Percentiles rank a stretch among this genome's conserved stretches.
Conservation (phyloP, 1,140 invertebrate species). For the Drosophila arizonae region DNA sequence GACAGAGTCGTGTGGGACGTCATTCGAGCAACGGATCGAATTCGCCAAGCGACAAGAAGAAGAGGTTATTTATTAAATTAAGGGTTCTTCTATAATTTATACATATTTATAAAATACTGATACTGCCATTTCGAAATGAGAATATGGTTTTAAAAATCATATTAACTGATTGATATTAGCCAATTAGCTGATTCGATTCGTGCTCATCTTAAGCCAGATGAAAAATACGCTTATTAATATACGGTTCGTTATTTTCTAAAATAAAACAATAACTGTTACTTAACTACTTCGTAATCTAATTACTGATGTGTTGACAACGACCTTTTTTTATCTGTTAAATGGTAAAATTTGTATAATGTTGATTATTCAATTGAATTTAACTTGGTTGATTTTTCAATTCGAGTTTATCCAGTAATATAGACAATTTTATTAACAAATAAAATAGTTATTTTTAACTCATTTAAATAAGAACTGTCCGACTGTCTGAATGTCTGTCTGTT, state of each 20-base stretch:
- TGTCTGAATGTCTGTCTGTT: too few relatives aligned
- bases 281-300: not conserved
- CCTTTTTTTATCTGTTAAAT: not conserved
- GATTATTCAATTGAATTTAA: not conserved
- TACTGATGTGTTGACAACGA: slow-evolving; percentile 2
- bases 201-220: slow-evolving; percentile 14
- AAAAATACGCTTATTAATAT: slow-evolving; percentile 12
- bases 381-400: too few relatives aligned
- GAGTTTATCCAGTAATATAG: too few relatives aligned
- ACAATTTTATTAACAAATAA: too few relatives aligned
- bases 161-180: not conserved
- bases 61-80: slow-evolving; percentile 58
- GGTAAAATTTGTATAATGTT: not conserved
- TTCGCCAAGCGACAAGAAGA: slow-evolving; percentile 72
- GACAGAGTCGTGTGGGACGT: slow-evolving; percentile 42
- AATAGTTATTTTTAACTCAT: too few relatives aligned
- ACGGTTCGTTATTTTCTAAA: slow-evolving; percentile 18
- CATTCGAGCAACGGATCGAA: slow-evolving; percentile 58
- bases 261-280: slow-evolving; percentile 8
- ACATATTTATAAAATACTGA: slow-evolving; percentile 17
- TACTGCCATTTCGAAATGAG: not conserved
- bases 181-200: not conserved
- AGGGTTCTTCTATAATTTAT: slow-evolving; percentile 23
- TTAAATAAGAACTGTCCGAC: too few relatives aligned
- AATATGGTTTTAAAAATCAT: not conserved